Conservation (phyloP, 2,888 invertebrate genomes). For the Euzophera pinguis region DNA sequence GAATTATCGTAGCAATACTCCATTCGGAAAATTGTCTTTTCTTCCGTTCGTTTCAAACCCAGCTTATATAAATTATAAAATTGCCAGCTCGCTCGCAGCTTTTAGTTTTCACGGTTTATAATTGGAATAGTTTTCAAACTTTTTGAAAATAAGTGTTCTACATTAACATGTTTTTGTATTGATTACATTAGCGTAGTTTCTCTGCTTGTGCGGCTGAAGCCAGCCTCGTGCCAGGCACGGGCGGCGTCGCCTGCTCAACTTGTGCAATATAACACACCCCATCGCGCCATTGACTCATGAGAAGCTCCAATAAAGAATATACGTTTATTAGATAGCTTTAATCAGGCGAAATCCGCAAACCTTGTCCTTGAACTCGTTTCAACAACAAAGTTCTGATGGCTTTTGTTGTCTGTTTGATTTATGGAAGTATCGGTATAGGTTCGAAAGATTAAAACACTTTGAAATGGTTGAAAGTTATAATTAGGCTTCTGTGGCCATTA, state of each 20-base stretch:
- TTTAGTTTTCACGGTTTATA: conserved; percentile 10
- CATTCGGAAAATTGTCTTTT: no score
- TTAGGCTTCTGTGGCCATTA: no score
- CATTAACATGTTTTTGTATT: conserved; percentile 56
- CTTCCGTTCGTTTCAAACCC: no score
- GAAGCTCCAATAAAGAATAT: conserved; percentile 57
- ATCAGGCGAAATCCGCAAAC: conserved; percentile 66
- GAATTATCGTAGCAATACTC: no score
- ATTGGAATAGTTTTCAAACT: no score
- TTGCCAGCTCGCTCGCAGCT: no score
- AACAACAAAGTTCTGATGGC: conserved; percentile 24
- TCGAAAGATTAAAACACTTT: no score
- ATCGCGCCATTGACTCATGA: conserved; percentile 61
- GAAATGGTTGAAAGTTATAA: no score
- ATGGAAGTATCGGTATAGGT: not conserved
- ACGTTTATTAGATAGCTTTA: conserved; percentile 66
- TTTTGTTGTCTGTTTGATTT: conserved; percentile 23
- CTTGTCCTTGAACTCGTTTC: conserved; percentile 54
- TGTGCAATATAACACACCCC: conserved; percentile 63
- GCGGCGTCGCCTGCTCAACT: conserved; percentile 46
- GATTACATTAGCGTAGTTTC: conserved; percentile 69
- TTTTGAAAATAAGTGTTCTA: no score
- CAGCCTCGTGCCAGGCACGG: conserved; percentile 55
- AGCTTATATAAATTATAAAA: no score
- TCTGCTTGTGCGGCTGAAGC: conserved; percentile 43